Conservation (phyloP, 2,888 invertebrate genomes). For the Lymantria monacha region DNA sequence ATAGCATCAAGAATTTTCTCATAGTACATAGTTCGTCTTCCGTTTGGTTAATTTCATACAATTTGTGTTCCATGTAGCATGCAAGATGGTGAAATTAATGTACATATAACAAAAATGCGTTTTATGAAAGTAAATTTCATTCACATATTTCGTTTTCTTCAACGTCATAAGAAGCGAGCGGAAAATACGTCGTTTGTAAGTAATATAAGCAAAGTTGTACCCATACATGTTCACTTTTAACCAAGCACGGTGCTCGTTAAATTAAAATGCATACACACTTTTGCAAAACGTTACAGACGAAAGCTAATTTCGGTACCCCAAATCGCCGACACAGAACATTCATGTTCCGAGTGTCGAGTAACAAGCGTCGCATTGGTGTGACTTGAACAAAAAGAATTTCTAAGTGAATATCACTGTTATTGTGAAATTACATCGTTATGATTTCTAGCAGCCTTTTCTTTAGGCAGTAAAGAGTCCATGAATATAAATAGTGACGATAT, state of each 20-base stretch:
- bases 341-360: conserved; percentile 11
- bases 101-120: conserved; percentile 21
- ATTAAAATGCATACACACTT: conserved; percentile 30
- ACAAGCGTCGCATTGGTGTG: conserved; percentile 26
- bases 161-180: conserved; percentile 3
- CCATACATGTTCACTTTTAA: conserved; percentile 8
- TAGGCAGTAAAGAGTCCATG: conserved; percentile 61
- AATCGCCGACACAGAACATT: conserved; percentile 35
- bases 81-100: conserved; percentile 8
- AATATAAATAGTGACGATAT: conserved; percentile 78
- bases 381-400: conserved; percentile 52
- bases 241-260: conserved; percentile 20
- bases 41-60: conserved; percentile 28
- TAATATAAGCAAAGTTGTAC: conserved; percentile 21
- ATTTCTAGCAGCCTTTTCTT: conserved; percentile 57
- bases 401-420: conserved; percentile 72
- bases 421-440: conserved; percentile 60
- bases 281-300: conserved; percentile 16
- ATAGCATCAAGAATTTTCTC: conserved; percentile 33
- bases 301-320: conserved; percentile 33
- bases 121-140: conserved; percentile 24
- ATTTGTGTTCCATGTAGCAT: conserved; percentile 14
- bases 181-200: conserved; percentile 18
- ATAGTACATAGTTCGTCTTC: conserved; percentile 29
- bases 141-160: conserved; percentile 23